Evolutionary conservation across 2,888 invertebrate species (phyloP).

Genomic region (Drosophila anomelani): DNA sequence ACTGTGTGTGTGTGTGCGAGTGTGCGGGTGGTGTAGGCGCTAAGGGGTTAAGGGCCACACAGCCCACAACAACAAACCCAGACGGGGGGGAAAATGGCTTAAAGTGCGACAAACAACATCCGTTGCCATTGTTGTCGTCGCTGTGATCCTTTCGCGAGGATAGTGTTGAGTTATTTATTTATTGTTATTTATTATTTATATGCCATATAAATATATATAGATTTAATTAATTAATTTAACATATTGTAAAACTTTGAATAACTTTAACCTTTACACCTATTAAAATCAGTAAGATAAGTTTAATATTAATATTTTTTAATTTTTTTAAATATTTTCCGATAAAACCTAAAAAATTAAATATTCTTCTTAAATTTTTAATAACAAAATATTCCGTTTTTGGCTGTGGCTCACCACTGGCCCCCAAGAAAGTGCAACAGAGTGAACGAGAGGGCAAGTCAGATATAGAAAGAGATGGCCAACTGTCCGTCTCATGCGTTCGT

Average conservation of each 20-base stretch:
- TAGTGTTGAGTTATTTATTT: slow-evolving; percentile 6
- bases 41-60: slow-evolving; percentile 21
- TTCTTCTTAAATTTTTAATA: background rate
- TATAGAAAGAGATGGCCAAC: slow-evolving; percentile 2
- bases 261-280: background rate
- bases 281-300: background rate
- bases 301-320: background rate
- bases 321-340: background rate
- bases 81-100: slow-evolving; percentile 44
- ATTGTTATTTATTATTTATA: background rate
- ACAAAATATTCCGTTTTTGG: background rate
- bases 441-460: background rate
- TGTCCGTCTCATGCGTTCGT: slow-evolving; percentile 35
- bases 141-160: background rate
- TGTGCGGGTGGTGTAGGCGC: slow-evolving; percentile 34
- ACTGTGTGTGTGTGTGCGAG: slow-evolving; percentile 5
- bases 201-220: too few species aligned
- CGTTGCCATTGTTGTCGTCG: slow-evolving; percentile 52
- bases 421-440: background rate
- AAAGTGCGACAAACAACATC: slow-evolving; percentile 68
- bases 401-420: slow-evolving; percentile 2
- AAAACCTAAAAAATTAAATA: too few species aligned
- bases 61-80: slow-evolving; percentile 26
- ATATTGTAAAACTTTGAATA: too few species aligned
- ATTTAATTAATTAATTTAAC: too few species aligned